Percentiles rank a stretch among this genome's conserved stretches.
Evolutionary conservation across 2,797 vertebrate genomes (phyloP).

Genomic region (Limosa lapponica): DNA sequence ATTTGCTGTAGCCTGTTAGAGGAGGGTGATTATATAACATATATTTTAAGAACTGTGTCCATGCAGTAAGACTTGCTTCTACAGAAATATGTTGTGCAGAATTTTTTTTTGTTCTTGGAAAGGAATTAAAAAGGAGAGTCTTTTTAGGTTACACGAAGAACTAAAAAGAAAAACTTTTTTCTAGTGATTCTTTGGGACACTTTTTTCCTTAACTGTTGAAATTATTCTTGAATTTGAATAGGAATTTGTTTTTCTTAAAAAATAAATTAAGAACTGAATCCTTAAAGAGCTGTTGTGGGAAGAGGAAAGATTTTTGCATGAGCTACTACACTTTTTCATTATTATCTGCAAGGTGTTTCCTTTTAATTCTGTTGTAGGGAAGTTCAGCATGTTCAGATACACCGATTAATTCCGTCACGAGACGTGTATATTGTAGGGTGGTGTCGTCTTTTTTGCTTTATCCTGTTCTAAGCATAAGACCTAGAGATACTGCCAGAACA

Average conservation of each 20-base stretch:
- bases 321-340: conserved; percentile 48
- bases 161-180: not conserved
- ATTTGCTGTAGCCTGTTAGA: conserved; percentile 34
- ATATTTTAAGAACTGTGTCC: not conserved
- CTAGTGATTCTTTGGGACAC: not conserved
- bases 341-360: conserved; percentile 83
- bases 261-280: not conserved
- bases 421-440: conserved; percentile 46
- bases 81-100: not conserved
- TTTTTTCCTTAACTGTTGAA: not conserved
- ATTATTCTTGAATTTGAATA: not conserved
- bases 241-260: not conserved
- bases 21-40: not conserved
- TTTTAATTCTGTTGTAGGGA: conserved; percentile 78
- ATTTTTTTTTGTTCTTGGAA: not conserved
- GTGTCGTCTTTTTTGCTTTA: conserved; percentile 66
- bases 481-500: conserved; percentile 53
- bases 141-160: not conserved
- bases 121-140: not conserved
- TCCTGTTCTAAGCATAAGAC: conserved; percentile 56
- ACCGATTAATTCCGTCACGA: conserved; percentile 68
- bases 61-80: not conserved
- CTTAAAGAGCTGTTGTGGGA: conserved; percentile 55
- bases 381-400: conserved; percentile 73
- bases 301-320: conserved; percentile 68